phyloP scores from a whole-genome alignment of 35 echinoderm and acorn worm species.

The Ophiothrix spiculata region DNA sequence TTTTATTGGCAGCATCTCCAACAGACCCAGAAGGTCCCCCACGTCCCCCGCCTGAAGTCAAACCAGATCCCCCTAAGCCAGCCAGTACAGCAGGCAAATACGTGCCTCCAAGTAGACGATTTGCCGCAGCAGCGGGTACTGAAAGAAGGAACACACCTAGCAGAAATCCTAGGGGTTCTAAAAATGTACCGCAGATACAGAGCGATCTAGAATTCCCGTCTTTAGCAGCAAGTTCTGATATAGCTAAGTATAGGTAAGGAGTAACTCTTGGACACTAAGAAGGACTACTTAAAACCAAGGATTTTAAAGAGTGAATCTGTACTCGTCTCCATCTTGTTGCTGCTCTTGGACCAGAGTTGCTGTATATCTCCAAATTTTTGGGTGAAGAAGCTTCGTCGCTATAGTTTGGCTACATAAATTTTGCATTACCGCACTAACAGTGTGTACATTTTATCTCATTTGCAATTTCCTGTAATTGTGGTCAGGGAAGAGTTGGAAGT shows the following conservation, averaged over 20 bases:
- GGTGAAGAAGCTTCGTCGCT: too few relatives aligned
- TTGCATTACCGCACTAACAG: too few relatives aligned
- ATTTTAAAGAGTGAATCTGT: too few relatives aligned
- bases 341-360: too few relatives aligned
- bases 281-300: too few relatives aligned
- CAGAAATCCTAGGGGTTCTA: conserved; percentile 24
- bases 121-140: neutral
- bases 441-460: too few relatives aligned
- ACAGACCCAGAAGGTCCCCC: neutral
- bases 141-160: neutral
- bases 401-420: too few relatives aligned
- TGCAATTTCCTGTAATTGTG: too few relatives aligned
- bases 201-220: conserved; percentile 82
- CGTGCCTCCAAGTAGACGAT: conserved; percentile 65
- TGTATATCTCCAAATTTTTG: too few relatives aligned
- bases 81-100: conserved; percentile 42
- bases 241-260: conserved; percentile 68
- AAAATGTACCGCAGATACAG: conserved; percentile 60
- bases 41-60: conserved; percentile 1
- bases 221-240: conserved; percentile 88
- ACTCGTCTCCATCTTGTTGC: too few relatives aligned
- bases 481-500: too few relatives aligned
- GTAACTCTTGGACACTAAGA: too few relatives aligned
- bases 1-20: neutral
- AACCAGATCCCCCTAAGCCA: conserved; percentile 12